phyloP scores from a whole-genome alignment of 2,888 invertebrate genomes.

The Adelognathus sp. region DNA sequence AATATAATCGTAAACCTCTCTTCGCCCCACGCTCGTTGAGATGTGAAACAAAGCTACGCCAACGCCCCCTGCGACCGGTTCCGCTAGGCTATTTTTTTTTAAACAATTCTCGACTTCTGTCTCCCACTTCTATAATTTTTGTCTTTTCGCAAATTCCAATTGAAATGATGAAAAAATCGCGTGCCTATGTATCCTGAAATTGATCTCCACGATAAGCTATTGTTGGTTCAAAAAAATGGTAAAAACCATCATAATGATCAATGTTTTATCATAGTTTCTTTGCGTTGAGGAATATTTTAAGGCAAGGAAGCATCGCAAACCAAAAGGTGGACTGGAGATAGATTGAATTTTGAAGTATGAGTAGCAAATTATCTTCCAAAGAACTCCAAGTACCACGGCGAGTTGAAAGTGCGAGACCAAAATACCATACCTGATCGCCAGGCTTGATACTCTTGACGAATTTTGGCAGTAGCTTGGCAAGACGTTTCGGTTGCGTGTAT shows the following conservation, averaged over 20 bases:
- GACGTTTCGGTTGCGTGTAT: constrained; percentile 86
- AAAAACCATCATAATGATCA: no score
- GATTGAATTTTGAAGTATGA: no score
- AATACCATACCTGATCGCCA: constrained; percentile 82
- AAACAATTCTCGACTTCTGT: neutral
- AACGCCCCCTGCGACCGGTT: neutral
- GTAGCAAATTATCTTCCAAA: no score
- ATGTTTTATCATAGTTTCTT: no score
- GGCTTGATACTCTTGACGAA: constrained; percentile 86
- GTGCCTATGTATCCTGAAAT: no score
- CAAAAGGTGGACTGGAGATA: no score
- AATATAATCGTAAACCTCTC: constrained; percentile 11
- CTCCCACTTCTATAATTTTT: neutral
- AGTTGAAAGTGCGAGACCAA: no score
- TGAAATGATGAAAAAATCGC: neutral
- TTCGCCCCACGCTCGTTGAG: constrained; percentile 2
- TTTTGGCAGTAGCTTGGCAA: constrained; percentile 87
- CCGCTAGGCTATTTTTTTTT: neutral
- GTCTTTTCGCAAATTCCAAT: neutral
- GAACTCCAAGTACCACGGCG: no score
- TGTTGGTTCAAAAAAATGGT: no score
- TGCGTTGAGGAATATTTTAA: no score
- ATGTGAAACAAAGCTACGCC: neutral
- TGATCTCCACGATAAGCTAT: no score
- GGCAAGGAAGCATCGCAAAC: no score